phyloP scores from a whole-genome alignment of 2,888 invertebrate species.

The Nymphalis polychloros region DNA sequence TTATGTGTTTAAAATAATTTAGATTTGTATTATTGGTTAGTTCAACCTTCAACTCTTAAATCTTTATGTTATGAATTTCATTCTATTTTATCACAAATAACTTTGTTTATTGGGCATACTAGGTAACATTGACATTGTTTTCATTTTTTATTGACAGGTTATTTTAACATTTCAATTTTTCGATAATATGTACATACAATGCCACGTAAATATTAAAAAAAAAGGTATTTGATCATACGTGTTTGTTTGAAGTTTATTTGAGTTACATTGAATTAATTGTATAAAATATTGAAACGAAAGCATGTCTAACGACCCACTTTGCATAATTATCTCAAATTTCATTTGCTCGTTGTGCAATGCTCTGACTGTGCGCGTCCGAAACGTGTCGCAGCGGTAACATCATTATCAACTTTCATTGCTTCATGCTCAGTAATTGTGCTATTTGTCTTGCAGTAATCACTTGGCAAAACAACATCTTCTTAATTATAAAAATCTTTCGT shows the following conservation, averaged over 20 bases:
- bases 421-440: slow-evolving; percentile 66
- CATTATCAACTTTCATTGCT: slow-evolving; percentile 79
- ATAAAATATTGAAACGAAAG: slow-evolving; percentile 38
- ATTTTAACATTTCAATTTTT: no score
- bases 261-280: slow-evolving; percentile 24
- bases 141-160: no score
- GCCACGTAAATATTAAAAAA: not conserved
- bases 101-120: no score
- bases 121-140: no score
- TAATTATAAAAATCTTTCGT: slow-evolving; percentile 48
- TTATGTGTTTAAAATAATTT: not conserved
- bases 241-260: not conserved
- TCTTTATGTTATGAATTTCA: no score
- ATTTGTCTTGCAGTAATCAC: slow-evolving; percentile 57
- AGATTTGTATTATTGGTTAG: not conserved
- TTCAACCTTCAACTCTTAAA: no score
- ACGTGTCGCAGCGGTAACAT: slow-evolving; percentile 77
- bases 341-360: slow-evolving; percentile 51
- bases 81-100: no score
- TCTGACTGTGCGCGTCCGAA: slow-evolving; percentile 69
- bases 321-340: slow-evolving; percentile 54
- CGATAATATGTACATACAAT: not conserved
- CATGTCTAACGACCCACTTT: slow-evolving; percentile 42
- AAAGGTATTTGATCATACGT: not conserved
- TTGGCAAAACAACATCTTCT: slow-evolving; percentile 47